Evolutionary conservation across 2,797 vertebrate species (phyloP).

Genomic region (Falco cherrug): DNA sequence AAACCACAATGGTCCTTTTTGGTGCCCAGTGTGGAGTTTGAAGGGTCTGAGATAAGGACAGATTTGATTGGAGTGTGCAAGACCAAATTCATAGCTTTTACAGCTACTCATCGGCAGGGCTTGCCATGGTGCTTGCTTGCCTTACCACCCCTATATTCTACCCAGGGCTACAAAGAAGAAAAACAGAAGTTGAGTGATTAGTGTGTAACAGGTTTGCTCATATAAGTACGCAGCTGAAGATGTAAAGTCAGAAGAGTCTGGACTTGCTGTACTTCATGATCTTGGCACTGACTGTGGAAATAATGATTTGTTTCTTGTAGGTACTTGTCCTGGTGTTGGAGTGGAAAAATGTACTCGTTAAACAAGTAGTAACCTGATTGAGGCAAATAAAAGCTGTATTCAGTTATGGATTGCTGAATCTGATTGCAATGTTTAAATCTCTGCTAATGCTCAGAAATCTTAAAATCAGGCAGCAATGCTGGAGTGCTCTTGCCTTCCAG

Average conservation of each 20-base stretch:
- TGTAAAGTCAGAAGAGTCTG: background rate
- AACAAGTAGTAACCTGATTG: background rate
- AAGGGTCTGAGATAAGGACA: background rate
- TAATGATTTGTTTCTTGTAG: background rate
- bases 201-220: background rate
- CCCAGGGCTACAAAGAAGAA: background rate
- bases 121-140: background rate
- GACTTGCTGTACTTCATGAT: background rate
- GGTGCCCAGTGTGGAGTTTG: fast-evolving
- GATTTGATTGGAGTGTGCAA: fast-evolving
- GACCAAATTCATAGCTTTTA: background rate
- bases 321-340: background rate
- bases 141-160: background rate
- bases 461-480: background rate
- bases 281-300: background rate
- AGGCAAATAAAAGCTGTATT: background rate
- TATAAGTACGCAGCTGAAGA: background rate
- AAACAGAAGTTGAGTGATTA: background rate
- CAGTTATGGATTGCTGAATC: background rate
- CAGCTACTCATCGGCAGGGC: background rate
- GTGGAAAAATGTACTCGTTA: background rate
- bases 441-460: background rate
- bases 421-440: background rate
- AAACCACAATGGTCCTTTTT: background rate
- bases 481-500: background rate